phyloP scores from a whole-genome alignment of 2,888 invertebrate species.

The Chloroclysta siterata region DNA sequence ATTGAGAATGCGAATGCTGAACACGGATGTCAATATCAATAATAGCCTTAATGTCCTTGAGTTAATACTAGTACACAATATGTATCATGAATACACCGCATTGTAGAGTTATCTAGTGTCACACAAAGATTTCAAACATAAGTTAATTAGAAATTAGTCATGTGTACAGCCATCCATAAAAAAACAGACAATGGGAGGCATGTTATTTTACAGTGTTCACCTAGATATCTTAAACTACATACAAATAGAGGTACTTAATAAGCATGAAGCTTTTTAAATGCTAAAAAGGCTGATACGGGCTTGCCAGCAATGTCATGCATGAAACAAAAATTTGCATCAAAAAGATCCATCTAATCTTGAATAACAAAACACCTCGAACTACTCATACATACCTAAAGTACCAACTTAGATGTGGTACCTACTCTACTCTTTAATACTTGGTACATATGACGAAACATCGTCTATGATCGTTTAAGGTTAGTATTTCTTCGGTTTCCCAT shows the following conservation, averaged over 20 bases:
- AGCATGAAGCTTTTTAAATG: slow-evolving; percentile 9
- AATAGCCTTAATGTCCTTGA: slow-evolving; percentile 15
- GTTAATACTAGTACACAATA: slow-evolving; percentile 2
- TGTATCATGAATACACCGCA: not conserved
- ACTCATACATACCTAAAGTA: not conserved
- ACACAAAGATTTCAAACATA: not conserved
- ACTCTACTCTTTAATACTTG: not conserved
- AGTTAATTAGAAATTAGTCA: not conserved
- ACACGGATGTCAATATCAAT: slow-evolving; percentile 21
- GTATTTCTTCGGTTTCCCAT: slow-evolving; percentile 8
- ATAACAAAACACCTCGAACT: not conserved
- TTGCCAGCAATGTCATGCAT: slow-evolving; percentile 2
- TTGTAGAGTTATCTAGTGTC: not conserved
- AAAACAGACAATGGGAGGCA: not conserved
- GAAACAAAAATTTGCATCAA: slow-evolving; percentile 20
- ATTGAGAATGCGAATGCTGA: slow-evolving; percentile 16
- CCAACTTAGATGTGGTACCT: not conserved
- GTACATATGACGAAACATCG: not conserved
- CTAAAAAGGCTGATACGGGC: slow-evolving; percentile 8
- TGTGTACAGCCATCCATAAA: not conserved
- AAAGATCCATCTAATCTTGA: slow-evolving; percentile 7
- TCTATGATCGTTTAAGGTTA: not conserved
- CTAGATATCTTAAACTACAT: not conserved
- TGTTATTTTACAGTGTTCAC: not conserved
- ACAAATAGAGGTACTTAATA: not conserved